Percentiles rank a stretch among this genome's conserved stretches.
phyloP scores from a whole-genome alignment of 2,113 vertebrate genomes.

The Herpetotheres cachinnans region DNA sequence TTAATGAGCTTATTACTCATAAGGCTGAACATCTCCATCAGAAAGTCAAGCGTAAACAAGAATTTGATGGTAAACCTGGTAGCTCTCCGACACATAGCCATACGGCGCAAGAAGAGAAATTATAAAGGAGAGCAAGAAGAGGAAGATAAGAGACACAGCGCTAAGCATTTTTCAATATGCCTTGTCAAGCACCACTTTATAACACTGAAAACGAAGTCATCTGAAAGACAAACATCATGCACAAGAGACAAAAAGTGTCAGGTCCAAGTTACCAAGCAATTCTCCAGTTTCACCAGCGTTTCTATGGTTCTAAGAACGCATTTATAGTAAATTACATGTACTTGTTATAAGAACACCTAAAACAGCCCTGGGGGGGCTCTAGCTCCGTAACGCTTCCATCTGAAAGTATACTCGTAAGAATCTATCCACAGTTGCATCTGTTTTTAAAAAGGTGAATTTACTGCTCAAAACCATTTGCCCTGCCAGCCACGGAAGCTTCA shows the following conservation, averaged over 20 bases:
- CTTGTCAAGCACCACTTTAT: background rate
- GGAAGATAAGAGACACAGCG: background rate
- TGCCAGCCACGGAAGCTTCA: background rate
- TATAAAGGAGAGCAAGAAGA: background rate
- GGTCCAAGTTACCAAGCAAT: background rate
- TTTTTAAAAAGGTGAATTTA: background rate
- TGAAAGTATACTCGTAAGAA: background rate
- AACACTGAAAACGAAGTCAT: background rate
- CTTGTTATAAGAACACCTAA: background rate
- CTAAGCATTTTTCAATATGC: background rate
- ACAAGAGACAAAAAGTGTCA: background rate
- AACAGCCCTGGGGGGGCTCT: background rate
- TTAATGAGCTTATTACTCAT: slow-evolving; percentile 38
- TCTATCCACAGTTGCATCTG: background rate
- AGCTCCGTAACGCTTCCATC: background rate
- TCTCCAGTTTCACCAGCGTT: background rate
- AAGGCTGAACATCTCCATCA: slow-evolving; percentile 4
- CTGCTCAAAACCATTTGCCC: background rate
- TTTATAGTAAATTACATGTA: background rate
- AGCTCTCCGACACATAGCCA: background rate
- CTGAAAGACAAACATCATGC: background rate
- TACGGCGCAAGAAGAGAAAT: background rate
- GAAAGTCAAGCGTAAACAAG: slow-evolving; percentile 24
- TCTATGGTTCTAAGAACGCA: background rate
- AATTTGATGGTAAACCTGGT: background rate